phyloP scores from a whole-genome alignment of 2,888 invertebrate genomes.

The Sarcophaga caerulescens region DNA sequence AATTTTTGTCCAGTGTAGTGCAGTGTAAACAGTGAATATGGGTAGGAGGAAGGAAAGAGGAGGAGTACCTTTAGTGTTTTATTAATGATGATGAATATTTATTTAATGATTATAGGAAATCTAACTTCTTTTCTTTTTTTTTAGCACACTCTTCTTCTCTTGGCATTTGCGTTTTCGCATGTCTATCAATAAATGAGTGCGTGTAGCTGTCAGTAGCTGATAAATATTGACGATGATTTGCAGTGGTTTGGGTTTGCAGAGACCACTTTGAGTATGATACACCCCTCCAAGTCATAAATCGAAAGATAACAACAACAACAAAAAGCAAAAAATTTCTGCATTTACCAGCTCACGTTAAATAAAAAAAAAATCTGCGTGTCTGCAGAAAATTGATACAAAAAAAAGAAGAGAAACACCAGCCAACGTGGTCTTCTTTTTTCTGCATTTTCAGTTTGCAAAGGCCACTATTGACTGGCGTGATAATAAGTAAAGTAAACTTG shows the following conservation, averaged over 20 bases:
- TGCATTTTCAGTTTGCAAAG: not conserved
- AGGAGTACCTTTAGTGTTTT: not conserved
- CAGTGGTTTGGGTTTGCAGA: conserved; percentile 8
- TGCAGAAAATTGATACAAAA: not conserved
- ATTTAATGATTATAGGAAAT: conserved; percentile 50
- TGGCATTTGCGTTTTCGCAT: not conserved
- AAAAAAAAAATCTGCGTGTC: conserved; percentile 39
- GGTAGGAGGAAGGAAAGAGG: too few species aligned
- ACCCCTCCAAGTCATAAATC: not conserved
- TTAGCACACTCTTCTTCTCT: not conserved
- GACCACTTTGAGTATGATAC: conserved; percentile 17
- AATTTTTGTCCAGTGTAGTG: too few species aligned
- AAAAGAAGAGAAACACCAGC: not conserved
- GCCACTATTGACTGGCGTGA: not conserved
- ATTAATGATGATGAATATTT: conserved; percentile 37
- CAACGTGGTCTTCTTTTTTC: not conserved
- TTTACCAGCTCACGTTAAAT: not conserved
- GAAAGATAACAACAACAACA: conserved; percentile 1
- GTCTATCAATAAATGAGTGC: conserved; percentile 5
- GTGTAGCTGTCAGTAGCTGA: conserved; percentile 37
- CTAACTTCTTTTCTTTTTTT: not conserved
- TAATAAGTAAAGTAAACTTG: conserved; percentile 5
- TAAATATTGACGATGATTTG: conserved; percentile 44
- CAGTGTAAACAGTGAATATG: too few species aligned
- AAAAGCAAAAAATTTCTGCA: conserved; percentile 6